Evolutionary conservation across 2,888 invertebrate species (phyloP).

Genomic region (Magallana nippona): DNA sequence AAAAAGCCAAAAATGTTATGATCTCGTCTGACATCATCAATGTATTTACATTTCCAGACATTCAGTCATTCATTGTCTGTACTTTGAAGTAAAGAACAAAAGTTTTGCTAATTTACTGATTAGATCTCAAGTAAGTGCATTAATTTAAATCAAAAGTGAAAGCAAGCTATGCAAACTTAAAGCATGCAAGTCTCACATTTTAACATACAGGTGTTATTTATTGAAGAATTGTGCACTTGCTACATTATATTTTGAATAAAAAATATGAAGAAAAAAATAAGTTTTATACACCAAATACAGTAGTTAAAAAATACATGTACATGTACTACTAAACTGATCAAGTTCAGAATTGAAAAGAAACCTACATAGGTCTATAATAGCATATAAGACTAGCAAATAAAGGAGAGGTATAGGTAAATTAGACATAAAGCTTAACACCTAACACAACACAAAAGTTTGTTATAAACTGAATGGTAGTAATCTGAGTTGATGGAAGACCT

Average conservation of each 20-base stretch:
- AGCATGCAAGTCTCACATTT: not conserved
- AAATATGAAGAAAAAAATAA: not conserved
- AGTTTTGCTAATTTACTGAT: no score
- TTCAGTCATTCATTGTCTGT: no score
- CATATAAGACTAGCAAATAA: constrained; percentile 1
- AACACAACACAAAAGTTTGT: not conserved
- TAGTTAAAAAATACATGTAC: no score
- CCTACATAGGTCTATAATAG: not conserved
- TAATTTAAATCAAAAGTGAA: no score
- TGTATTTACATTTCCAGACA: no score
- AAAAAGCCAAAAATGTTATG: not conserved
- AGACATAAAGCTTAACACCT: not conserved
- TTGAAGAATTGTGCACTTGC: not conserved
- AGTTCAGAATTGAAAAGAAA: constrained; percentile 21
- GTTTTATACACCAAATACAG: not conserved
- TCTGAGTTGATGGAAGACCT: not conserved
- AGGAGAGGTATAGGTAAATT: not conserved
- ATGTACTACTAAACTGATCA: no score
- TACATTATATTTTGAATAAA: not conserved
- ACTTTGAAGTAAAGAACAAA: no score
- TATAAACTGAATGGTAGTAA: not conserved
- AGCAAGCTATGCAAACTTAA: no score
- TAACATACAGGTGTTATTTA: not conserved
- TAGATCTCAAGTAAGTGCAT: no score
- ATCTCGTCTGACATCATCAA: no score